phyloP scores from a whole-genome alignment of 2,113 vertebrate species.

The Nansenia antarctica region DNA sequence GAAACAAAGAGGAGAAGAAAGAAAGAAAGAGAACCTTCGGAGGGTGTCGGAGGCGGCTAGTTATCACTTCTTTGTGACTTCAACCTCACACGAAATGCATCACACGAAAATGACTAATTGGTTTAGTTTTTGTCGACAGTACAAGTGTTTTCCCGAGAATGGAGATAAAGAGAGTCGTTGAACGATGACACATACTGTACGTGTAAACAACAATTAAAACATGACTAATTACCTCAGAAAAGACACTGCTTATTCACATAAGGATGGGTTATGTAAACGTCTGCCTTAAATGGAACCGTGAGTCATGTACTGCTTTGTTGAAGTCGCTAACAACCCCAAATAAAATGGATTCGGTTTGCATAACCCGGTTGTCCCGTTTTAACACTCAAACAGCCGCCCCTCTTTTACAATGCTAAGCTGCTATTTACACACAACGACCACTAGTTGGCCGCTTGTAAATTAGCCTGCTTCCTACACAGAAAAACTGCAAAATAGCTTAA shows the following conservation, averaged over 20 bases:
- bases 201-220: constrained; percentile 4
- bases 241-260: not conserved
- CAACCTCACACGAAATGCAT: not conserved
- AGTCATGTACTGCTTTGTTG: not conserved
- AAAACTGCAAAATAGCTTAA: no score
- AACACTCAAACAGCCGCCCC: no score
- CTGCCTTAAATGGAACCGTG: not conserved
- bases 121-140: not conserved
- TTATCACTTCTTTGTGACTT: not conserved
- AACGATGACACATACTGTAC: not conserved
- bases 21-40: not conserved
- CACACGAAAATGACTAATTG: not conserved
- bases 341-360: not conserved
- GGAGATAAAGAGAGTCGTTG: not conserved
- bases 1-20: not conserved
- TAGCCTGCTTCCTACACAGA: no score
- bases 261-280: constrained; percentile 30
- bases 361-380: not conserved
- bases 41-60: no score
- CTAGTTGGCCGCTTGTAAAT: no score
- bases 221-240: not conserved
- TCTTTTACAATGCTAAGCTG: no score
- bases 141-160: not conserved
- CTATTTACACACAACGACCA: no score
- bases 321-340: not conserved